Conservation (phyloP, 1,140 invertebrate genomes). For the Bilobella aurantiaca region DNA sequence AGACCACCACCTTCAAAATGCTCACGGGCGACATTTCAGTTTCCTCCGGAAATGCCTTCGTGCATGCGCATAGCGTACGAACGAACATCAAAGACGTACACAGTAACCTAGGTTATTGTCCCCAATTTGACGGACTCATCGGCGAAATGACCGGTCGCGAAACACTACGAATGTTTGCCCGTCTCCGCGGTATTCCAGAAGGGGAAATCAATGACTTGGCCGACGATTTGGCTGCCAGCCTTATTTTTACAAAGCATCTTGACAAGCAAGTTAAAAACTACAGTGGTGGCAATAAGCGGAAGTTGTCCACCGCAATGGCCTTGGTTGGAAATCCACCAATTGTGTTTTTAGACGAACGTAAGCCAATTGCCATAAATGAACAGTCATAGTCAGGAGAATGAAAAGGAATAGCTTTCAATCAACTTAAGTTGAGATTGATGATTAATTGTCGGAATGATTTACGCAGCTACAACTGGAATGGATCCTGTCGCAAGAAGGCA, state of each 20-base stretch:
- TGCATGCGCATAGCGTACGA: constrained; percentile 44
- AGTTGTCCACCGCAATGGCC: constrained; percentile 85
- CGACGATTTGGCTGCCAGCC: constrained; percentile 38
- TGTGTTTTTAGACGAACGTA: constrained; percentile 77
- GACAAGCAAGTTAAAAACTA: constrained; percentile 43
- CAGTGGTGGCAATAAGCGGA: constrained; percentile 86
- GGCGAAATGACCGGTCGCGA: constrained; percentile 68
- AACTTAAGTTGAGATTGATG: not conserved
- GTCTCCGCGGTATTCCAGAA: constrained; percentile 58
- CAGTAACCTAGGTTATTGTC: constrained; percentile 42
- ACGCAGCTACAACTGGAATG: constrained; percentile 45
- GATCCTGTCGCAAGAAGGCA: constrained; percentile 71
- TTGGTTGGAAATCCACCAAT: constrained; percentile 79
- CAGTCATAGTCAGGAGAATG: too few relatives aligned
- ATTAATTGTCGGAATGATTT: not conserved
- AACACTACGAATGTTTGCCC: constrained; percentile 60
- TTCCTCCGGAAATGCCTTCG: constrained; percentile 51
- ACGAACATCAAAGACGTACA: constrained; percentile 45
- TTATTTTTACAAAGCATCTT: constrained; percentile 40
- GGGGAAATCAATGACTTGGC: constrained; percentile 38
- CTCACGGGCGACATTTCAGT: constrained; percentile 64
- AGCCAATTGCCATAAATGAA: constrained; percentile 45
- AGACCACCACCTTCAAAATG: constrained; percentile 82
- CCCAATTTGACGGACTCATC: constrained; percentile 72
- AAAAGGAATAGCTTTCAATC: not conserved